Evolutionary conservation across 2,888 invertebrate genomes (phyloP).

Genomic region (Agonopterix heracliana): DNA sequence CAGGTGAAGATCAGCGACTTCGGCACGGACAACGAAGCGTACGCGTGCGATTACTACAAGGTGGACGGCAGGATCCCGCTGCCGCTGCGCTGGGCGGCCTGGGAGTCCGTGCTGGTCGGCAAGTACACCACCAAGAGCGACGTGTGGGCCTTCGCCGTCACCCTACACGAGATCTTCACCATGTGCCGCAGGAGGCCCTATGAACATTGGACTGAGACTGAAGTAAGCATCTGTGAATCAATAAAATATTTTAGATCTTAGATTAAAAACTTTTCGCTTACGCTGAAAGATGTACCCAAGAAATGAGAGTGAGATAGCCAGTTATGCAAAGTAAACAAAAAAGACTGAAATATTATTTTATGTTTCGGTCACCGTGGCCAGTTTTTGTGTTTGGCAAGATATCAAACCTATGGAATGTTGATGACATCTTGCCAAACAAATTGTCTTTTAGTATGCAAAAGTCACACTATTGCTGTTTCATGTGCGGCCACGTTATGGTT

Average conservation of each 20-base stretch:
- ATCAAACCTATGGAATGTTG: too few species aligned
- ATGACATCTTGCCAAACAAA: too few species aligned
- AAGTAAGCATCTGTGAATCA: constrained; percentile 61
- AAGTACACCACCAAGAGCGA: constrained; percentile 93
- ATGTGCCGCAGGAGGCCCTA: constrained; percentile 87
- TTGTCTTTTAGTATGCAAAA: too few species aligned
- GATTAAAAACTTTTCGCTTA: too few species aligned
- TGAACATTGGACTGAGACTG: constrained; percentile 83
- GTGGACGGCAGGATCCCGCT: constrained; percentile 85
- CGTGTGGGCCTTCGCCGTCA: constrained; percentile 94
- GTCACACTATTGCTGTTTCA: too few species aligned
- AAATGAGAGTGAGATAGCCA: too few species aligned
- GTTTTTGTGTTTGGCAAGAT: too few species aligned
- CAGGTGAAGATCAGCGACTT: constrained; percentile 90
- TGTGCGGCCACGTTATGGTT: too few species aligned
- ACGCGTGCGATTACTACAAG: constrained; percentile 88
- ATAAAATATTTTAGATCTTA: not conserved
- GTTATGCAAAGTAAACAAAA: too few species aligned
- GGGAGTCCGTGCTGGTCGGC: constrained; percentile 88
- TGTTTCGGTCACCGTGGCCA: too few species aligned
- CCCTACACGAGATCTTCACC: constrained; percentile 90
- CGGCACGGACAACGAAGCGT: constrained; percentile 88
- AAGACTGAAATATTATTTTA: too few species aligned
- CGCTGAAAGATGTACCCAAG: too few species aligned
- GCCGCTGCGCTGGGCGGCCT: constrained; percentile 93